phyloP scores from a whole-genome alignment of 2,797 vertebrate genomes.

The Danio aesculapii region DNA sequence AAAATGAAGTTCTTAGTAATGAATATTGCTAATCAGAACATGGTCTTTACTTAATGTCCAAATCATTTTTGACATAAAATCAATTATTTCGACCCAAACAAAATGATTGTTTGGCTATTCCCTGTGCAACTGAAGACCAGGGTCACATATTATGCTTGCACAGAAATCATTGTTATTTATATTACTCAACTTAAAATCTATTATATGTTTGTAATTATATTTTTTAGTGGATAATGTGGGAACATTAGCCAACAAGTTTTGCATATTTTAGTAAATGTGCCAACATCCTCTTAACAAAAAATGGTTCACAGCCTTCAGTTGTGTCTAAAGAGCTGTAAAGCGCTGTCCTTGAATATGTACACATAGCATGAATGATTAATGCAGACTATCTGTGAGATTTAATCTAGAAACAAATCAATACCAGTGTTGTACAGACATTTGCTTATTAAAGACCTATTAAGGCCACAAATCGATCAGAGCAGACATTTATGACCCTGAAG shows the following conservation, averaged over 20 bases:
- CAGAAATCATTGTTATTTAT: background rate
- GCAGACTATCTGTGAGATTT: background rate
- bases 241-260: background rate
- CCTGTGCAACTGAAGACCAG: no score
- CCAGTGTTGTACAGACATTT: conserved; percentile 3
- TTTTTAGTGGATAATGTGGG: background rate
- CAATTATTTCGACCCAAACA: background rate
- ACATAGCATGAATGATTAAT: background rate
- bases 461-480: conserved; percentile 43
- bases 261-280: background rate
- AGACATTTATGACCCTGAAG: conserved; percentile 41
- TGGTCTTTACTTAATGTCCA: no score
- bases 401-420: background rate
- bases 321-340: background rate
- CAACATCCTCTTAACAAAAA: background rate
- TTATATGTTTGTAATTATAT: background rate
- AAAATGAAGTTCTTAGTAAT: no score
- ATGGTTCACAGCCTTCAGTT: background rate
- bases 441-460: conserved; percentile 33
- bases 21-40: no score
- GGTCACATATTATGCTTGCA: no score
- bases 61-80: background rate
- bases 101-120: no score
- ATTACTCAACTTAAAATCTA: background rate
- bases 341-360: background rate